These are phyloP conservation scores for Phymatocera aterrima DNA, from an alignment of 2,888 invertebrate species.

Conservation along the genomic window DNA sequence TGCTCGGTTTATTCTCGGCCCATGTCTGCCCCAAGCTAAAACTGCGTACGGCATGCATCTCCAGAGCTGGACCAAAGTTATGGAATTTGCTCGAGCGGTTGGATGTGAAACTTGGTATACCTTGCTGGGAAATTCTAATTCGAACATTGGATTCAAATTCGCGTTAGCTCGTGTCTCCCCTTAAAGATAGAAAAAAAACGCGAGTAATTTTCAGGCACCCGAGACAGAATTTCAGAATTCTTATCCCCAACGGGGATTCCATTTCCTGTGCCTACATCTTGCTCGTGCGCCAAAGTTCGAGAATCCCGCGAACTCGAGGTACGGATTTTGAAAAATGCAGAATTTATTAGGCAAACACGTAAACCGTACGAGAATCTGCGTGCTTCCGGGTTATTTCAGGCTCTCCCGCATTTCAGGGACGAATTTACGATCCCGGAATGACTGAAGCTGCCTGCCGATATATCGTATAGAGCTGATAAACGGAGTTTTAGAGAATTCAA, in stretches of 20 bases:
- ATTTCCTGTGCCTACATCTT: no score
- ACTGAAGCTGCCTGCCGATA: no score
- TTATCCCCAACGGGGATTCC: no score
- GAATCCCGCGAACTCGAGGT: no score
- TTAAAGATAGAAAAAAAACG: no score
- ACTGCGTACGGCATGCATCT: not conserved
- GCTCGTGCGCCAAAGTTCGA: no score
- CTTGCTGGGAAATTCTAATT: conserved; percentile 27
- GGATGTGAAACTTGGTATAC: not conserved
- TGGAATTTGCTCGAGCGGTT: not conserved
- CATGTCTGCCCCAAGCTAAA: conserved; percentile 4
- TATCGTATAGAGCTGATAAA: no score
- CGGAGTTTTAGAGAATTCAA: not conserved
- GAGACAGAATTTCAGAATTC: no score
- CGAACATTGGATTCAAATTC: conserved; percentile 38
- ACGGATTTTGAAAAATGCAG: no score
- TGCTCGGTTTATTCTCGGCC: conserved; percentile 38
- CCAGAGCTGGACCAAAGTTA: conserved; percentile 35
- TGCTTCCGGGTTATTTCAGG: not conserved
- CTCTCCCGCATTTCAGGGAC: not conserved
- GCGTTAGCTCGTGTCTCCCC: not conserved
- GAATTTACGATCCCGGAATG: conserved; percentile 13
- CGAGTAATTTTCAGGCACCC: no score
- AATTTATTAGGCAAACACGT: not conserved
- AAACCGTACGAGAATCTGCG: not conserved